Percentiles rank a stretch among this genome's conserved stretches.
These are phyloP conservation scores for Platysteira castanea DNA, from an alignment of 2,113 vertebrate genomes.

Conservation along the genomic window DNA sequence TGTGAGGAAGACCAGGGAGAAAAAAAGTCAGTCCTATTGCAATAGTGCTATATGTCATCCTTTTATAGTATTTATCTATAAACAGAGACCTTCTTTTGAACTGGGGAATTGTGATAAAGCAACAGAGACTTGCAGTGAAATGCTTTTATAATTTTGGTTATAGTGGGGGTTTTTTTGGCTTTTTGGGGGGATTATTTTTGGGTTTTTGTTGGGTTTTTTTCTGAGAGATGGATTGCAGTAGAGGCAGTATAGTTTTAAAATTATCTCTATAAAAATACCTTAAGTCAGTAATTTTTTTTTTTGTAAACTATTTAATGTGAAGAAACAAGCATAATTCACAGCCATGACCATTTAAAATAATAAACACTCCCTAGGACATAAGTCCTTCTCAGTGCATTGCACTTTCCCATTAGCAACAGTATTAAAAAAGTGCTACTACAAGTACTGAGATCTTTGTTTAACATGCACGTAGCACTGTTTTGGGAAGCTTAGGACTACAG, in stretches of 20 bases:
- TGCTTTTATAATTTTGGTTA: not conserved
- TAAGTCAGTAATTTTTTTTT: not conserved
- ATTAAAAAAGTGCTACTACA: not conserved
- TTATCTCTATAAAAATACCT: not conserved
- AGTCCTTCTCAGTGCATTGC: not conserved
- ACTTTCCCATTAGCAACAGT: not conserved
- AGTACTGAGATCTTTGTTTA: not conserved
- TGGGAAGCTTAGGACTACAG: not conserved
- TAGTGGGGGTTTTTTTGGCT: rapidly evolving
- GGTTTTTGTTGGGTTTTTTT: not conserved
- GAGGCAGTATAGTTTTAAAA: not conserved
- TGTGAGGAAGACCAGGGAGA: not conserved
- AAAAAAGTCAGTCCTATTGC: not conserved
- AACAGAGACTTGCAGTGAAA: not conserved
- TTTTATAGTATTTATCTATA: not conserved
- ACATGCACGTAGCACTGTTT: not conserved
- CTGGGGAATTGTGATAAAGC: not conserved
- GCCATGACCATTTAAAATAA: not conserved
- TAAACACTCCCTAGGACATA: not conserved
- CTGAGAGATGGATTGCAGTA: not conserved
- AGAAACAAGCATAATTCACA: not conserved
- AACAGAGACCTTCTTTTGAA: not conserved
- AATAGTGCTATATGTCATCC: not conserved
- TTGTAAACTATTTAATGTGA: not conserved
- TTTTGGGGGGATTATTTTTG: not conserved